Evolutionary conservation across 1,140 invertebrate species (phyloP), one percentile per base, ranked within the genome.

Genomic region (Brachionus angularis): DNA sequence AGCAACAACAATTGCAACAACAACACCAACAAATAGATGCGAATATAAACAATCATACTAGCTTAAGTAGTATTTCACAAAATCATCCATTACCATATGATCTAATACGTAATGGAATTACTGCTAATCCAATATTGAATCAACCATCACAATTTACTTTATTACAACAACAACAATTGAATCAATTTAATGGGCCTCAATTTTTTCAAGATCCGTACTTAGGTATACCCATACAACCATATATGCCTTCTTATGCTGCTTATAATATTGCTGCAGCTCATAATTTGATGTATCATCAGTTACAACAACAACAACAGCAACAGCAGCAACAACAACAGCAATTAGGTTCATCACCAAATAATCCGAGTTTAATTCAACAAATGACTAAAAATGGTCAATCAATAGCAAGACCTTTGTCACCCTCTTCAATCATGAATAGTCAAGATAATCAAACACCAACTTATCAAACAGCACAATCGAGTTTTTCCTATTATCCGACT

Each of bases 191-290:
- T 29, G 29, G 33, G 29, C 62, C 62, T 16, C 62, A 67, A n/a
- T 47, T 34, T 18, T 67, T 67, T 31, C 62, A 67, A 27, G 62
- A 46, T 29, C 42, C 62, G 12, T 50, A 46, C 16, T 12, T 67
- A 14, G 62, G 47, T 21, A 50, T 46, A 34, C 62, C 62, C 18
- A 58, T 58, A 23, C 47, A 67, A 27, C 62, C 42, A n/a, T 67
- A 67, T 16, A 18, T 67, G 42, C 62, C 62, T 12, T 34, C 33
- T 10, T 67, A 67, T 33, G n/a, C n/a, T n/a, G n/a, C n/a, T n/a
- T 67, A 47, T 27, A 67, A 67, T 18, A 29, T 67, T n/a, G 62
- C 62, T 12, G 62, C 62, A n/a, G n/a, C n/a, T 18, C 62, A 67
- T 29, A 67, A 50, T 33, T 23, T 67, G 12, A 67, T 67, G 62